A percentile compares a stretch with the other conserved stretches of the same genome.
These are phyloP conservation scores for Trisateles emortualis DNA, from an alignment of 2,888 invertebrate genomes.

Conservation along the genomic window DNA sequence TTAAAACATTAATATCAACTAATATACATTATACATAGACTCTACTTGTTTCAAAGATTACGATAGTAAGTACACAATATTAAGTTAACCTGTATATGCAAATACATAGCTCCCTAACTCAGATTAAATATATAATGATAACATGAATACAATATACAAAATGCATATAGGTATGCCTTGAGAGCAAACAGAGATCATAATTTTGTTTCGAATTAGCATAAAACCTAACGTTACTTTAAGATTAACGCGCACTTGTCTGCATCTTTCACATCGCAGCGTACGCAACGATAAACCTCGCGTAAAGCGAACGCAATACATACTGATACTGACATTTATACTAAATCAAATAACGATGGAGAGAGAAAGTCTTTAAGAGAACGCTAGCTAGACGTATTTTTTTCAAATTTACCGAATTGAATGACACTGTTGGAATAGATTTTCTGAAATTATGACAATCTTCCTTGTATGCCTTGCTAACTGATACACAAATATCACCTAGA, in stretches of 20 bases:
- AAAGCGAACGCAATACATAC: not conserved
- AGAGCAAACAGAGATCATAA: conserved; percentile 68
- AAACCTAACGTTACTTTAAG: conserved; percentile 40
- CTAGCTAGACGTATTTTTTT: not conserved
- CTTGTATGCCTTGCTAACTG: not conserved
- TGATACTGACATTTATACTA: not conserved
- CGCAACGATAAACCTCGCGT: not conserved
- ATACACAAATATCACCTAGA: not conserved
- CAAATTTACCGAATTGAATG: not conserved
- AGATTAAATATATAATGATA: conserved; percentile 37
- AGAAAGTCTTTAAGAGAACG: not conserved
- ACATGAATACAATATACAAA: conserved; percentile 29
- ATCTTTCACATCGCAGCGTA: not conserved
- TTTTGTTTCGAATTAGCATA: conserved; percentile 47
- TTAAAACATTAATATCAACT: too few species aligned
- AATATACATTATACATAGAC: conserved; percentile 19
- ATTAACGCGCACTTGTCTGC: not conserved
- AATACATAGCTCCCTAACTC: conserved; percentile 24
- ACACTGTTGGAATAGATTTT: not conserved
- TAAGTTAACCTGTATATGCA: conserved; percentile 20
- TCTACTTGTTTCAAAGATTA: conserved; percentile 28
- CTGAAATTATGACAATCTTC: not conserved
- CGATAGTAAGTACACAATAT: conserved; percentile 32
- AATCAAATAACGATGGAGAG: not conserved
- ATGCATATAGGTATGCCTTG: conserved; percentile 54